phyloP scores from a whole-genome alignment of 2,797 vertebrate species.

The Botia kubotai region DNA sequence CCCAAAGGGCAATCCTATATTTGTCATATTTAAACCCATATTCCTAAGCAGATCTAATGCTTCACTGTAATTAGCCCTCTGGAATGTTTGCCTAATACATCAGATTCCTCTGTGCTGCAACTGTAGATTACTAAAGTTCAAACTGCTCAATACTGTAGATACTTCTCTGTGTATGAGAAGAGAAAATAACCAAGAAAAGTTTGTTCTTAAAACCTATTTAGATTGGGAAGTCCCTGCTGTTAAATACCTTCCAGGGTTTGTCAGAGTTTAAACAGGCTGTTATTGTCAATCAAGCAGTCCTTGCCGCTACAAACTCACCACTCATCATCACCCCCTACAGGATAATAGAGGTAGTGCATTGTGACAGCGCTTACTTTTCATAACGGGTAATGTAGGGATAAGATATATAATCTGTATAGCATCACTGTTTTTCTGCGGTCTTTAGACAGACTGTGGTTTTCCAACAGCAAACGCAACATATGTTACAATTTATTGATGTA shows the following conservation, averaged over 20 bases:
- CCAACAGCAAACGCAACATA: not conserved
- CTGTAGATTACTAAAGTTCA: constrained; percentile 5
- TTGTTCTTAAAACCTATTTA: constrained; percentile 75
- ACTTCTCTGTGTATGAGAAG: constrained; percentile 70
- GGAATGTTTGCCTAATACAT: constrained; percentile 76
- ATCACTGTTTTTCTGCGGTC: not conserved
- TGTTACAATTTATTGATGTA: too few species aligned
- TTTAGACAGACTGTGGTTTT: not conserved
- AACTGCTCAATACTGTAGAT: constrained; percentile 18
- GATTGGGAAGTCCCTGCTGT: constrained; percentile 71
- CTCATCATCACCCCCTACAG: constrained; percentile 77
- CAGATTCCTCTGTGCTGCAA: constrained; percentile 68
- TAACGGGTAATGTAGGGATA: not conserved
- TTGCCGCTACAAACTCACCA: constrained; percentile 64
- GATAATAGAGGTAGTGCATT: constrained; percentile 56
- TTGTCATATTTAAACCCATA: constrained; percentile 76
- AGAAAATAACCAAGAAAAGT: constrained; percentile 68
- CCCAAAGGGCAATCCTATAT: constrained; percentile 71
- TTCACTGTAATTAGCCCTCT: constrained; percentile 72
- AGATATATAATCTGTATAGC: not conserved
- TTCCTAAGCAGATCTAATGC: constrained; percentile 67
- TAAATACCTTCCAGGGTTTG: constrained; percentile 48
- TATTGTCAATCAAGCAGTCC: constrained; percentile 61
- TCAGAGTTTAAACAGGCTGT: constrained; percentile 23
- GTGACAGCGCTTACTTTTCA: not conserved